Conservation (phyloP, 2,888 invertebrate species). For the Meteorus cinctellus region DNA sequence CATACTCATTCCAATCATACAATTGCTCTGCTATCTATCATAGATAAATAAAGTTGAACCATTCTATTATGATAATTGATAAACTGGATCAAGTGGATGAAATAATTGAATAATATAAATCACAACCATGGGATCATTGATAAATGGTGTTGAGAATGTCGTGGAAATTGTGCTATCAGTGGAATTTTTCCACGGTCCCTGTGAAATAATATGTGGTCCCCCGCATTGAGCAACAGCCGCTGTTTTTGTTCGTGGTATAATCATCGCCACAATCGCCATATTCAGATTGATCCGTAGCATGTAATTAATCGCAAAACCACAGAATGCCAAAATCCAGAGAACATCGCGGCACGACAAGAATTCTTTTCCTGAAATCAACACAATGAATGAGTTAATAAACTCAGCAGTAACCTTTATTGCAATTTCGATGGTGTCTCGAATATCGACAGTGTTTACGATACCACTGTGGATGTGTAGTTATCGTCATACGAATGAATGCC, state of each 20-base stretch:
- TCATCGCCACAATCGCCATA: slow-evolving; percentile 82
- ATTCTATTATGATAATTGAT: slow-evolving; percentile 16
- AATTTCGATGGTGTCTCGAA: not conserved
- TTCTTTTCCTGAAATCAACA: slow-evolving; percentile 55
- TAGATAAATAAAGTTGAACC: slow-evolving; percentile 41
- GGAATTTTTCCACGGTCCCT: slow-evolving; percentile 26
- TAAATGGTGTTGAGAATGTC: slow-evolving; percentile 43
- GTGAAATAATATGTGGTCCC: not conserved
- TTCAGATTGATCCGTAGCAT: slow-evolving; percentile 81
- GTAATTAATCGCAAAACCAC: slow-evolving; percentile 81
- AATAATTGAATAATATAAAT: slow-evolving; percentile 27
- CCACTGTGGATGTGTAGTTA: not conserved
- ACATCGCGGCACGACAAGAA: slow-evolving; percentile 72
- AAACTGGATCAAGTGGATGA: slow-evolving; percentile 26
- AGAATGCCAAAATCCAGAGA: slow-evolving; percentile 79
- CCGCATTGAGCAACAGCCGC: slow-evolving; percentile 59
- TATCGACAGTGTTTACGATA: not conserved
- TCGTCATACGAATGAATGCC: not conserved
- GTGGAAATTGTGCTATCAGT: slow-evolving; percentile 41
- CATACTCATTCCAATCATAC: slow-evolving; percentile 80
- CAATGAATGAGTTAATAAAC: slow-evolving; percentile 8
- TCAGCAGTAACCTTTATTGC: not conserved
- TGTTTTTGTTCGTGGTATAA: slow-evolving; percentile 62
- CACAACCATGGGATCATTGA: slow-evolving; percentile 45
- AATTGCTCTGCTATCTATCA: slow-evolving; percentile 54